phyloP scores from a whole-genome alignment of 1,140 invertebrate genomes.

The Pollicipes pollicipes region DNA sequence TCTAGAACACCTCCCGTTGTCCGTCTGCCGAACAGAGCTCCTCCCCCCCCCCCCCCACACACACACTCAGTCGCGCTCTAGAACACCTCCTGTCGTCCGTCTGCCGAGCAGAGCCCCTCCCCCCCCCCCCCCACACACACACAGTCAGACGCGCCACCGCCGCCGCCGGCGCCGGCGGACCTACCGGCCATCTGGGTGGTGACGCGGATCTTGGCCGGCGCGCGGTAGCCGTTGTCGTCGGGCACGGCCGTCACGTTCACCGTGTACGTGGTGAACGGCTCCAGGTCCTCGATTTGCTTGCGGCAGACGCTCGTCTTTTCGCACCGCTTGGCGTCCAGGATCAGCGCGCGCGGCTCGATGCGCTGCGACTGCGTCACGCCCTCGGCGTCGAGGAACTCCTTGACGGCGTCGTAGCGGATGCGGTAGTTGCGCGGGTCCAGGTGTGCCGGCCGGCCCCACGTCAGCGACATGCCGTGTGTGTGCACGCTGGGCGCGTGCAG shows the following conservation, averaged over 20 bases:
- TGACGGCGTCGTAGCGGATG: conserved; percentile 77
- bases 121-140: too few species aligned
- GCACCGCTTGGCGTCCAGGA: conserved; percentile 45
- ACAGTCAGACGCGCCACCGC: too few species aligned
- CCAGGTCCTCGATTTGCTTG: conserved; percentile 65
- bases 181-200: conserved; percentile 76
- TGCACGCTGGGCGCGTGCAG: conserved; percentile 68
- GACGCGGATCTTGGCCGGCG: conserved; percentile 81
- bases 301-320: conserved; percentile 23
- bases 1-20: too few species aligned
- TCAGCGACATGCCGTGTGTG: conserved; percentile 73
- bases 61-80: too few species aligned
- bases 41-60: too few species aligned
- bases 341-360: conserved; percentile 51
- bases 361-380: conserved; percentile 73
- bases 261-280: conserved; percentile 84
- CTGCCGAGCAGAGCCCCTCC: too few species aligned
- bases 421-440: conserved; percentile 76
- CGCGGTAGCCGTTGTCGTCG: conserved; percentile 59
- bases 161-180: not conserved
- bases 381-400: conserved; percentile 85
- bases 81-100: too few species aligned
- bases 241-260: conserved; percentile 84
- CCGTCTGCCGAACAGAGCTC: too few species aligned
- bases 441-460: conserved; percentile 80